Conservation (phyloP, 2,113 vertebrate genomes). For the Gila orcuttii region DNA sequence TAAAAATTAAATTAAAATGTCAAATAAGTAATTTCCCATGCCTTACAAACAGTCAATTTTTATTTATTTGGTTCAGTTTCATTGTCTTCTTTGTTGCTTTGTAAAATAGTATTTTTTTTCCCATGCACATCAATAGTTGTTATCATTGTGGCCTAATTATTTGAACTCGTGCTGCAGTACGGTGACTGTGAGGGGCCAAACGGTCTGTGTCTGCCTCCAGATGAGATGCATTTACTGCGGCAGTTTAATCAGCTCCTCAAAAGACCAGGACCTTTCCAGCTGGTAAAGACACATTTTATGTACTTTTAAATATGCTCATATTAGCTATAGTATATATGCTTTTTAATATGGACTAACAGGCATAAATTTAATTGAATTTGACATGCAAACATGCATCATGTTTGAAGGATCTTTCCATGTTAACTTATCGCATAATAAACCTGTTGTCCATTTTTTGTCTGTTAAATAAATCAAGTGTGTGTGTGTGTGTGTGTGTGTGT, state of each 20-base stretch:
- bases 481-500: constrained; percentile 54
- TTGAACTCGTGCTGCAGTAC: constrained; percentile 66
- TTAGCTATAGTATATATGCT: background rate
- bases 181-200: constrained; percentile 72
- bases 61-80: background rate
- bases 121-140: background rate
- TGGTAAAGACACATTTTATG: constrained; percentile 73
- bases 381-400: background rate
- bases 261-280: constrained; percentile 81
- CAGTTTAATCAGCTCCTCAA: constrained; percentile 83
- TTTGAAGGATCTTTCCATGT: background rate
- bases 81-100: background rate
- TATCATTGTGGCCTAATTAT: background rate
- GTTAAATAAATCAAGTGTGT: background rate
- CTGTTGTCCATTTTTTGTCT: constrained; percentile 9
- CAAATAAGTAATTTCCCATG: background rate
- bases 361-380: background rate
- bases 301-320: background rate
- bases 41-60: background rate
- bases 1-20: background rate
- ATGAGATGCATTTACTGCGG: constrained; percentile 78
- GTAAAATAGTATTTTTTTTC: background rate
- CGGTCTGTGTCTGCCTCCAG: constrained; percentile 75
- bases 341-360: background rate
- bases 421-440: background rate